Evolutionary conservation across 1,140 invertebrate genomes (phyloP).

Genomic region (Tetramorium simillimum): DNA sequence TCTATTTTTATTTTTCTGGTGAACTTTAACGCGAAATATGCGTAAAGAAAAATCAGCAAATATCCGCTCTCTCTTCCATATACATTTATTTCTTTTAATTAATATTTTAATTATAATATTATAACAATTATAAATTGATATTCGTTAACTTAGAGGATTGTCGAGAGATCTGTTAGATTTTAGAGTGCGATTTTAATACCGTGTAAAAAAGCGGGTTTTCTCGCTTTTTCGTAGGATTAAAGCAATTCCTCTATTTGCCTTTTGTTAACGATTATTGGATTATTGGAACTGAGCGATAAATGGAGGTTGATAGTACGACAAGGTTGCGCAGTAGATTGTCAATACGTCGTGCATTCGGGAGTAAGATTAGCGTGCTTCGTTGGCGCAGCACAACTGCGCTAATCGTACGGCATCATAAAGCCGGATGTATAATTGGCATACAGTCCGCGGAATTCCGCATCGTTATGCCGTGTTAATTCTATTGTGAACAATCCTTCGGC

Average conservation of each 20-base stretch:
- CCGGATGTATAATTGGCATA: slow-evolving; percentile 53
- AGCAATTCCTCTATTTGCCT: background rate
- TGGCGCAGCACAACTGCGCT: slow-evolving; percentile 32
- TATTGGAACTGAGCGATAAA: slow-evolving; percentile 10
- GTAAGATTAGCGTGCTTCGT: slow-evolving; percentile 53
- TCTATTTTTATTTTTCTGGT: background rate
- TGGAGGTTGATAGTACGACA: background rate
- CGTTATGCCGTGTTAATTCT: slow-evolving; percentile 52
- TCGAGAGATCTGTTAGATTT: too few species aligned
- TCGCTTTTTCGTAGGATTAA: background rate
- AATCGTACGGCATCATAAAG: slow-evolving; percentile 50
- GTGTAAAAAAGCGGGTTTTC: background rate
- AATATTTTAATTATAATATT: background rate
- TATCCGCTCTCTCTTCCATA: background rate
- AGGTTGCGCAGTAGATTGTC: slow-evolving; percentile 33
- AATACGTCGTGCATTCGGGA: slow-evolving; percentile 46
- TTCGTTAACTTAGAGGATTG: background rate
- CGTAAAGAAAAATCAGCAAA: background rate
- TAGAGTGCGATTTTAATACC: background rate
- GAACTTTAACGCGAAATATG: background rate
- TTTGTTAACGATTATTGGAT: slow-evolving; percentile 36
- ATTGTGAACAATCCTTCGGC: slow-evolving; percentile 45
- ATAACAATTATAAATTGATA: background rate
- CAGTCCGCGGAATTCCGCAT: slow-evolving; percentile 30
- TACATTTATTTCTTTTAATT: background rate